Conservation (phyloP, 2,797 vertebrate species). For the Pangasius djambal region DNA sequence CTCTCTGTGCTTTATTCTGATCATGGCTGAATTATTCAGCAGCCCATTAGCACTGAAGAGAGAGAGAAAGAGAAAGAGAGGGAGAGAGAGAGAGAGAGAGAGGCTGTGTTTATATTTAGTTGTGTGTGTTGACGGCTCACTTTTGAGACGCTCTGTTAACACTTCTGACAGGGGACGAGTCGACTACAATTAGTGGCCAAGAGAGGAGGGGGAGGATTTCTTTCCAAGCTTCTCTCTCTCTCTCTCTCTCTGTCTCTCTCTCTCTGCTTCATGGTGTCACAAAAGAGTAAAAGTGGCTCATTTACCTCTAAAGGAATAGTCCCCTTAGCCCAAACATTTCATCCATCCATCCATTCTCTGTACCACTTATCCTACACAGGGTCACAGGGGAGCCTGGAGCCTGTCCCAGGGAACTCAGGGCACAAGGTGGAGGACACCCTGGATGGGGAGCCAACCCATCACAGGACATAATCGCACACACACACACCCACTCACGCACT, state of each 20-base stretch:
- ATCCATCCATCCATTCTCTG: too few species aligned
- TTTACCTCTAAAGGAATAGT: background rate
- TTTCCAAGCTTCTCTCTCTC: slow-evolving; percentile 61
- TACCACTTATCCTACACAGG: too few species aligned
- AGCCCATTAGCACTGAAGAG: slow-evolving; percentile 76
- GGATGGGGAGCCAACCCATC: too few species aligned
- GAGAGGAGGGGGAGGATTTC: slow-evolving; percentile 59
- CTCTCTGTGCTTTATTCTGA: slow-evolving; percentile 77
- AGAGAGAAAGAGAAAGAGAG: background rate
- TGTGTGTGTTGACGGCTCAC: slow-evolving; percentile 72
- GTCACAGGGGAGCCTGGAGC: too few species aligned
- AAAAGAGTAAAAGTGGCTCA: background rate
- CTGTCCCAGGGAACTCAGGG: too few species aligned
- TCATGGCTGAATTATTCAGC: slow-evolving; percentile 86
- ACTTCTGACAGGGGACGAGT: slow-evolving; percentile 70
- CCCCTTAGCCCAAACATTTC: background rate
- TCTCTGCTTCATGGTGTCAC: background rate
- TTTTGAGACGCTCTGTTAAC: slow-evolving; percentile 72
- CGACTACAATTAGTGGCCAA: slow-evolving; percentile 75
- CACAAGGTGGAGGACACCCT: too few species aligned
- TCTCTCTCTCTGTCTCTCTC: background rate
- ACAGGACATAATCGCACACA: too few species aligned
- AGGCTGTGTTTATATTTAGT: slow-evolving; percentile 83
- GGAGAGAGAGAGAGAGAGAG: slow-evolving; percentile 41
- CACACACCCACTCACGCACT: too few species aligned